Base-by-base conservation (phyloP, 2,888 invertebrate species). In the Troides oblongomaculatus region DNA sequence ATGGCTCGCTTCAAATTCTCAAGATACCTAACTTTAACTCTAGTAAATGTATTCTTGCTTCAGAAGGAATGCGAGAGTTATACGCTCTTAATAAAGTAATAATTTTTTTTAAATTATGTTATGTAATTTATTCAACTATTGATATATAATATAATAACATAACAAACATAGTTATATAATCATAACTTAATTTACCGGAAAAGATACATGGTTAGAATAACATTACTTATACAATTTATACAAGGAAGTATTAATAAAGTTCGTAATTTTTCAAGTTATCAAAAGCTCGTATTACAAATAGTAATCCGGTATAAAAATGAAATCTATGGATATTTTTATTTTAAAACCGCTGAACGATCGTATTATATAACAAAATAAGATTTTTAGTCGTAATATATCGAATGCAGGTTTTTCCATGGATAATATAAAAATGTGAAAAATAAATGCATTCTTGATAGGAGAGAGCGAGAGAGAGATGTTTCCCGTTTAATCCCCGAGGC, bases 1-100 rank as follows among this genome's bases (percentile, higher is more conserved):
- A 79, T 78, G 76, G 77, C 74, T 75, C 74, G 73, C 75, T 73
- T 72, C 72, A 69, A 75, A 91, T 91, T 89, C 92, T 82, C 84
- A 76, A 84, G 80, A 90, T 90, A 81, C 85, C 86, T 87, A 81
- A 84, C 86, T 86, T 80, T 77, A 77, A 36, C 59, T 78, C 76
- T 78, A 78, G 79, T 75, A 76, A 82, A 79, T 80, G 82, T 82
- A 80, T 83, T 81, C 80, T 74, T 73, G 74, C 73, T 78, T 76
- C 71, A 75, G 76, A 64, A n/a, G 66, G 59, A 64, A 66, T 66
- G 39, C 18, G n/a, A n/a, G 63, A 23, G 58, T 61, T 71, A 46
- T 63, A 63, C n/a, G 64, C 36, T 23, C 61, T 65, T 64, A 50
- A 68, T 68, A 59, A 56, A 3, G 25, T 25, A 59, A 65, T 65